A percentile compares a stretch with the other conserved stretches of the same genome.
These are phyloP conservation scores for Epinephelus malabaricus DNA, from an alignment of 2,797 vertebrate genomes.

Conservation along the genomic window DNA sequence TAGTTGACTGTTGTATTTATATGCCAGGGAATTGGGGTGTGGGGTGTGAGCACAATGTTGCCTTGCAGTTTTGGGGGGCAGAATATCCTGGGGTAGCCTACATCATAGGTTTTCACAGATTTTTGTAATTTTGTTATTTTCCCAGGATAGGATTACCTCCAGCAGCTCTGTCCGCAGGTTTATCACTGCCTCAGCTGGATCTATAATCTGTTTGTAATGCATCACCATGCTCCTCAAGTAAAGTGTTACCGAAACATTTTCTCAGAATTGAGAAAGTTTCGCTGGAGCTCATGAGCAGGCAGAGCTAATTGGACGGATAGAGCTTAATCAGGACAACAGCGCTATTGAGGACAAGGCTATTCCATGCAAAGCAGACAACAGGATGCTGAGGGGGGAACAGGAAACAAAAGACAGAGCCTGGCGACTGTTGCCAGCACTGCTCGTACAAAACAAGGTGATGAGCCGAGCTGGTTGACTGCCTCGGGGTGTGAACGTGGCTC, in stretches of 20 bases:
- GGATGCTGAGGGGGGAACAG: conserved; percentile 57
- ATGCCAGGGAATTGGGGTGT: too few relatives aligned
- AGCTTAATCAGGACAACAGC: conserved; percentile 70
- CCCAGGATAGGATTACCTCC: not conserved
- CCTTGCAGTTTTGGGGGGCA: not conserved
- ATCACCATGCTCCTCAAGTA: conserved; percentile 33
- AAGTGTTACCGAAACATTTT: conserved; percentile 47
- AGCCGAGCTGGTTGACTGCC: conserved; percentile 41
- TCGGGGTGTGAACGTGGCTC: conserved; percentile 15
- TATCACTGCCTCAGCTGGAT: conserved; percentile 21
- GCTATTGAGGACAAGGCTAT: conserved; percentile 67
- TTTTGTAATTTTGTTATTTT: not conserved
- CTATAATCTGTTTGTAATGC: conserved; percentile 59
- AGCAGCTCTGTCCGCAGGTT: conserved; percentile 11
- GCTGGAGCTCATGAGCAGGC: conserved; percentile 53
- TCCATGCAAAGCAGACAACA: conserved; percentile 66
- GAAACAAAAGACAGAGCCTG: conserved; percentile 63
- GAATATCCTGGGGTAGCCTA: not conserved
- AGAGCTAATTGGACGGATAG: conserved; percentile 69
- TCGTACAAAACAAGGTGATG: conserved; percentile 58
- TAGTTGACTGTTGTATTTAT: too few relatives aligned
- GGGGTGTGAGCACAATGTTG: not conserved
- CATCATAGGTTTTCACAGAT: not conserved
- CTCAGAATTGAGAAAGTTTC: conserved; percentile 50
- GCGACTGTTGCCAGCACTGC: conserved; percentile 45